Evolutionary conservation across 1,140 invertebrate genomes (phyloP), one percentile per base, ranked within the genome.

Genomic region (Diachasmimorpha longicaudata): DNA sequence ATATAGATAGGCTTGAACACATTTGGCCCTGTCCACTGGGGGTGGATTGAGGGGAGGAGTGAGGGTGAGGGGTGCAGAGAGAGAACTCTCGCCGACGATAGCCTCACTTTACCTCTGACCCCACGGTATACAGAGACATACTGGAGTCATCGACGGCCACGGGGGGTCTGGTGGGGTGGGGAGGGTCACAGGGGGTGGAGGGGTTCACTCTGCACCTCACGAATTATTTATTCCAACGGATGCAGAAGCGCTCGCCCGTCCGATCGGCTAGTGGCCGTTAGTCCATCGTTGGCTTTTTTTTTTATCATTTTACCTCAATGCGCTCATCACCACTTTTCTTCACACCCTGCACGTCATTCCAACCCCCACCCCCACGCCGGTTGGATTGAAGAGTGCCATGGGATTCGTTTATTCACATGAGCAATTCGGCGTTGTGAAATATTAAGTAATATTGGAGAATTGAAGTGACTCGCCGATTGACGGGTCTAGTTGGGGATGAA

Each of bases 171-270:
- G n/a, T n/a, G n/a, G n/a, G n/a, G n/a, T n/a, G n/a, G n/a, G n/a
- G n/a, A n/a, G n/a, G n/a, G n/a, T n/a, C n/a, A n/a, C n/a, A n/a
- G n/a, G n/a, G n/a, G n/a, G n/a, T n/a, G n/a, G n/a, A n/a, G n/a
- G n/a, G 19, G 25, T 63, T 25, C 75, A 76, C 70, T 78, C 70
- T 42, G 68, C 55, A 75, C 48, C 70, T 77, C 72, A 69, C 80
- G 58, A 79, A 81, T 81, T 78, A 79, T 79, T 79, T 79, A 77
- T 79, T 46, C 72, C 75, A 63, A 13, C 16, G 25, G 31, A 67
- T 52, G 44, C 46, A 63, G 36, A n/a, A 25, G 46, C 37, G 66
- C 36, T 11, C 11, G 58, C 14, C 42, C 39, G 36, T 68, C 36
- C 36, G 36, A 68, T 68, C 36, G 36, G 25, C 23, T 13, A 6